Percentiles rank a stretch among this genome's conserved stretches.
Evolutionary conservation across 2,797 vertebrate genomes (phyloP).

Genomic region (Peromyscus aztecus): DNA sequence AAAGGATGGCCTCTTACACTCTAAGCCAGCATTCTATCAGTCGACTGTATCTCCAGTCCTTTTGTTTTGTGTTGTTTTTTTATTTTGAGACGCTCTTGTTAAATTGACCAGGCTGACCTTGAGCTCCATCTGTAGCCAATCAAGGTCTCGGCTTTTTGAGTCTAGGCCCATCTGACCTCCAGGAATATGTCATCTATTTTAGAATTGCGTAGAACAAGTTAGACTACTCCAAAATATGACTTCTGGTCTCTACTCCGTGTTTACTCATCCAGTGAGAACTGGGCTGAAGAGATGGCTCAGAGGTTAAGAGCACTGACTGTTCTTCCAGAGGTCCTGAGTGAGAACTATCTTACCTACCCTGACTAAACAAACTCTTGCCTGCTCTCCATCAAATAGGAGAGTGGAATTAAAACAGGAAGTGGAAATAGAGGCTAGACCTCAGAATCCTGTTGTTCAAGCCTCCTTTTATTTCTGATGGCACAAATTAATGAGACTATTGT

Average conservation of each 20-base stretch:
- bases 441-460: background rate
- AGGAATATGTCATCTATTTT: background rate
- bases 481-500: background rate
- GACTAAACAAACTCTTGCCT: background rate
- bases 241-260: background rate
- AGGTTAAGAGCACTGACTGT: too few relatives aligned
- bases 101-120: background rate
- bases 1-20: background rate
- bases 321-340: too few relatives aligned
- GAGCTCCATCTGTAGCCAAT: background rate
- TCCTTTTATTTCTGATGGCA: background rate
- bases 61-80: background rate
- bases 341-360: background rate
- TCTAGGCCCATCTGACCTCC: background rate
- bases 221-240: background rate
- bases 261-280: background rate
- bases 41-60: background rate
- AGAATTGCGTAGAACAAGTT: background rate
- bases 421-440: background rate
- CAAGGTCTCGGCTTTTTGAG: background rate
- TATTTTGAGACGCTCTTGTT: background rate
- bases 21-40: background rate
- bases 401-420: background rate
- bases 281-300: too few relatives aligned
- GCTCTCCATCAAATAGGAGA: background rate